Conservation (phyloP, 2,113 vertebrate species). For the Odontesthes bonariensis region DNA sequence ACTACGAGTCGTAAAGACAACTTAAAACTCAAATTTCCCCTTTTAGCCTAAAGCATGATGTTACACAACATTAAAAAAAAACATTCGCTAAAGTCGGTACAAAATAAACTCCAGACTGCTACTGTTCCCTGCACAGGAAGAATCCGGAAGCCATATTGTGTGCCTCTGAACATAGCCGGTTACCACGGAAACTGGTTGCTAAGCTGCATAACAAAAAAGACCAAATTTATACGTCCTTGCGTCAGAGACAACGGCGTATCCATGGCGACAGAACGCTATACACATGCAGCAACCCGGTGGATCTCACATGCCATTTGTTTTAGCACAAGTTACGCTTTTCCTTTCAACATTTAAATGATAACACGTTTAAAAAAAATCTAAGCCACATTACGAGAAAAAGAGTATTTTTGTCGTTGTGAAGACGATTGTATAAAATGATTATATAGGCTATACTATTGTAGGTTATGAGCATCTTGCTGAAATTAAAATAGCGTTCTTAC, state of each 20-base stretch:
- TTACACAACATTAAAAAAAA: neutral
- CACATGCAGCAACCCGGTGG: constrained; percentile 63
- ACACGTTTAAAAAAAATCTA: too few species aligned
- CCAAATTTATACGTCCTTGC: constrained; percentile 83
- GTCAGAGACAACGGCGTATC: constrained; percentile 85
- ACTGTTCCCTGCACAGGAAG: constrained; percentile 34
- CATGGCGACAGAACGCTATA: constrained; percentile 83
- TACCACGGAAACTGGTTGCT: constrained; percentile 84
- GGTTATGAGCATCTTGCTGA: neutral
- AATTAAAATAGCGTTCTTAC: neutral
- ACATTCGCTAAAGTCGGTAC: neutral
- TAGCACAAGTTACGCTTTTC: neutral
- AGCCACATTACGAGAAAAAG: neutral
- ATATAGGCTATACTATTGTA: neutral
- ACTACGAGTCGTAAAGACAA: neutral
- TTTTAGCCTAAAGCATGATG: neutral
- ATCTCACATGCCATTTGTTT: constrained; percentile 57
- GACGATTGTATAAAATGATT: neutral
- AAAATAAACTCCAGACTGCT: neutral
- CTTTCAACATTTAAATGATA: neutral
- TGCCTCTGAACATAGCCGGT: constrained; percentile 64
- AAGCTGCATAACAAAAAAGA: constrained; percentile 87
- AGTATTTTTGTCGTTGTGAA: neutral
- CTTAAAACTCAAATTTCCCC: neutral
- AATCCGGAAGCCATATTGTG: constrained; percentile 77